Evolutionary conservation across 1,140 invertebrate genomes (phyloP), one percentile per base, ranked within the genome.

Genomic region (Euwallacea similis): DNA sequence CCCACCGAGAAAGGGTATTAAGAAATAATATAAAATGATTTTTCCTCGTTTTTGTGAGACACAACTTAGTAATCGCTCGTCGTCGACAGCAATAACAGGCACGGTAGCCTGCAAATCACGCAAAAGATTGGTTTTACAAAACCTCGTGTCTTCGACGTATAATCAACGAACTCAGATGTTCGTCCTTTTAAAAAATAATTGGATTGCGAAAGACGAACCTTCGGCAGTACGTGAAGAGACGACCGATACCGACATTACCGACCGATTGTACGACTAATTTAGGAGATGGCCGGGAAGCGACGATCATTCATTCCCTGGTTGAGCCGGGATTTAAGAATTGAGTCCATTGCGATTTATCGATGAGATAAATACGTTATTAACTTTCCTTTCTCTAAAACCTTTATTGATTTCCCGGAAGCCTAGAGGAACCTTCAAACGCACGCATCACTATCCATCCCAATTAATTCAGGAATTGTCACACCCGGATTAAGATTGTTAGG

Each of bases 41-140:
- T 66, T 68, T 33, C 44, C 44, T 16, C 44, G 41, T 55, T 50
- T 47, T 47, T 59, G 67, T 67, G 62, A 69, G 59, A 62, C 42
- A 61, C 60, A 65, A 65, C 53, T 41, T 33, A 10, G 46, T 11
- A 50, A 50, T 50, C 46, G 3, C 9, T 50, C 46, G 46, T 50
- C 46, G 46, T 50, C 46, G 2, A 13, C 43, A 43, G 63, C 41
- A 66, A 60, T 68, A 68, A 68, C 59, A 60, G 46, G 50, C 64
- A 46, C 55, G 43, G 66, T 50, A 68, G 66, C 42, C 55, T 59
- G 60, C 42, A 74, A 74, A 77, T 77, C 76, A 77, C 75, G 76
- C 76, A 77, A 75, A 74, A 77, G 76, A 77, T 77, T 76, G 76
- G 73, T 77, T 77, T 77, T 73, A 73, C 69, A 76, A 72, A 76